Percentiles rank a stretch among this genome's conserved stretches.
phyloP scores from a whole-genome alignment of 2,888 invertebrate genomes.

The Melitaea athalia region DNA sequence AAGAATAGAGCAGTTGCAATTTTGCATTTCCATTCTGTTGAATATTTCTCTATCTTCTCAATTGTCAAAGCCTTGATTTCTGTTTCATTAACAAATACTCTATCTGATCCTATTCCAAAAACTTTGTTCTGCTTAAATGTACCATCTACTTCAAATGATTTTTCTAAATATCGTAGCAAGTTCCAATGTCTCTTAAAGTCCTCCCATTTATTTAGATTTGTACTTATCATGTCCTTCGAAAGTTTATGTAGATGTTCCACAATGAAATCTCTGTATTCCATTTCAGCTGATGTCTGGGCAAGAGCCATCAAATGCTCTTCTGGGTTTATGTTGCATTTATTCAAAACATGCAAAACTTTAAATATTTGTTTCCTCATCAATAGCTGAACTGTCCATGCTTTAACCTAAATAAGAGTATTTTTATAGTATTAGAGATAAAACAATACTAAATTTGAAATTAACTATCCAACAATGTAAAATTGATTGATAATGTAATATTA shows the following conservation, averaged over 20 bases:
- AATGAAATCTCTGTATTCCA: constrained; percentile 84
- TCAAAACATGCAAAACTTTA: constrained; percentile 84
- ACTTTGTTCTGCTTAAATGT: constrained; percentile 78
- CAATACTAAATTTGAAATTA: not conserved
- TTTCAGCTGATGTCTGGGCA: constrained; percentile 82
- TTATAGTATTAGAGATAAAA: not conserved
- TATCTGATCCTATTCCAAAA: constrained; percentile 67
- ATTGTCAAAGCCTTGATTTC: constrained; percentile 78
- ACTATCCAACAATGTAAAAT: too few species aligned
- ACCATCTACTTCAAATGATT: constrained; percentile 75
- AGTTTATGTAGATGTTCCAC: constrained; percentile 84
- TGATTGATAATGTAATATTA: too few species aligned
- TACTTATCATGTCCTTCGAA: constrained; percentile 62
- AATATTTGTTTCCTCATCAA: constrained; percentile 84
- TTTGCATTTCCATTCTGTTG: constrained; percentile 79
- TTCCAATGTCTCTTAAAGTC: constrained; percentile 73
- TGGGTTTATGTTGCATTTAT: constrained; percentile 84
- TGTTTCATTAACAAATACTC: constrained; percentile 73
- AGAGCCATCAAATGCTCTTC: constrained; percentile 80
- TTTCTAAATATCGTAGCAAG: constrained; percentile 68
- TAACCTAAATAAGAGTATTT: constrained; percentile 66
- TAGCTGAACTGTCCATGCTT: constrained; percentile 84
- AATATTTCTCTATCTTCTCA: constrained; percentile 70
- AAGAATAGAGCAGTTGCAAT: constrained; percentile 83
- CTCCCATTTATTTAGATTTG: constrained; percentile 61